Conservation (phyloP, 2,888 invertebrate genomes). For the Pherbina coryleti region DNA sequence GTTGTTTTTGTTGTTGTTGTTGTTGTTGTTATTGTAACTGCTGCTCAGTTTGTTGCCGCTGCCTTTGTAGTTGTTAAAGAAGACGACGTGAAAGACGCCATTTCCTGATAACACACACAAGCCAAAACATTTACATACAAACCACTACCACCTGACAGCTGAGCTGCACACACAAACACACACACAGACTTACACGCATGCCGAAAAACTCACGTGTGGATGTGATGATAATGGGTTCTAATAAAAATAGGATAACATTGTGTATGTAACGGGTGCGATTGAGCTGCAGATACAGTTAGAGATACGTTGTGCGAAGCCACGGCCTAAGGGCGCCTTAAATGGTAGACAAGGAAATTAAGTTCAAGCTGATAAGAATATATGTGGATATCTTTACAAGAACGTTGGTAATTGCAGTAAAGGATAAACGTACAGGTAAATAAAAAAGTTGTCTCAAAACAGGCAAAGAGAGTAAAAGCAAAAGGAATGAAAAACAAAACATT, state of each 20-base stretch:
- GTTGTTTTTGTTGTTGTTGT: too few species aligned
- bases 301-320: background rate
- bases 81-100: background rate
- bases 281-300: too few species aligned
- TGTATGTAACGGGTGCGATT: background rate
- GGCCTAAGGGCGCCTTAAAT: background rate
- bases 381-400: background rate
- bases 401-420: background rate
- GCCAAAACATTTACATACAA: background rate
- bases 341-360: conserved; percentile 4
- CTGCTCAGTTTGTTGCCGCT: too few species aligned
- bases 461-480: too few species aligned
- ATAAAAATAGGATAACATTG: background rate
- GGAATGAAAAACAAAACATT: background rate
- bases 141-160: background rate
- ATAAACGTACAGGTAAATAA: background rate
- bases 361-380: conserved; percentile 3
- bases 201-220: background rate
- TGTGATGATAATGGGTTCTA: background rate
- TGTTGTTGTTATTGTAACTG: too few species aligned
- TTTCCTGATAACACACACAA: conserved; percentile 3
- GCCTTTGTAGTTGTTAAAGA: background rate
- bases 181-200: background rate
- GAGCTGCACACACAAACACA: background rate
- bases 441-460: background rate